Conservation (phyloP, 2,888 invertebrate species). For the Cinara cedri region DNA sequence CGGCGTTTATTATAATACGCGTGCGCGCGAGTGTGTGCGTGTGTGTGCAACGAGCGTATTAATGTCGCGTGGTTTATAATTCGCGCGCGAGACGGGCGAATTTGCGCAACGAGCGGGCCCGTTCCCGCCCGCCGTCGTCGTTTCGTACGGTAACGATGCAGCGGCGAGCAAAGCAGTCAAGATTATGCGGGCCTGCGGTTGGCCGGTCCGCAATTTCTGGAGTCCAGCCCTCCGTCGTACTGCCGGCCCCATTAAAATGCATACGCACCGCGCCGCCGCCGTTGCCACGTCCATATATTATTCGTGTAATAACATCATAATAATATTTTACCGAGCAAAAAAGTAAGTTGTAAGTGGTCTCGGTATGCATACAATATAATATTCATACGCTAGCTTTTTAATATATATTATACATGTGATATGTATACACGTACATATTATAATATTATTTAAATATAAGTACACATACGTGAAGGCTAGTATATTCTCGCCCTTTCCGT, state of each 20-base stretch:
- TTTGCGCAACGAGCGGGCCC: not conserved
- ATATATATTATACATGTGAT: no score
- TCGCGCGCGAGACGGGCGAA: not conserved
- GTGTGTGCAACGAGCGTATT: not conserved
- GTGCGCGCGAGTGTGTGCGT: not conserved
- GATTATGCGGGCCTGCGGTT: constrained; percentile 44
- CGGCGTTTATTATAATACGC: no score
- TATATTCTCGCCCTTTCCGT: no score
- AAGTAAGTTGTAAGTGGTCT: no score
- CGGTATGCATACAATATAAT: no score
- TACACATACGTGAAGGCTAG: no score
- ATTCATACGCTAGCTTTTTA: no score
- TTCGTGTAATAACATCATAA: no score
- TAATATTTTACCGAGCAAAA: no score
- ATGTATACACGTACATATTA: no score
- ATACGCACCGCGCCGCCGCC: not conserved
- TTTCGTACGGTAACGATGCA: not conserved
- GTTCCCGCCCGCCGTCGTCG: not conserved
- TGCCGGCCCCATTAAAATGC: constrained; percentile 35
- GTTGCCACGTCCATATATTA: no score
- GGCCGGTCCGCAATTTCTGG: constrained; percentile 30
- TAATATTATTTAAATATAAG: no score
- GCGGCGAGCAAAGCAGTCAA: constrained; percentile 4
- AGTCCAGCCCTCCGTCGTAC: constrained; percentile 35
- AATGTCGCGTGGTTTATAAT: not conserved